Percentiles rank a stretch among this genome's conserved stretches.
Evolutionary conservation across 2,113 vertebrate genomes (phyloP).

Genomic region (Hipposideros armiger): DNA sequence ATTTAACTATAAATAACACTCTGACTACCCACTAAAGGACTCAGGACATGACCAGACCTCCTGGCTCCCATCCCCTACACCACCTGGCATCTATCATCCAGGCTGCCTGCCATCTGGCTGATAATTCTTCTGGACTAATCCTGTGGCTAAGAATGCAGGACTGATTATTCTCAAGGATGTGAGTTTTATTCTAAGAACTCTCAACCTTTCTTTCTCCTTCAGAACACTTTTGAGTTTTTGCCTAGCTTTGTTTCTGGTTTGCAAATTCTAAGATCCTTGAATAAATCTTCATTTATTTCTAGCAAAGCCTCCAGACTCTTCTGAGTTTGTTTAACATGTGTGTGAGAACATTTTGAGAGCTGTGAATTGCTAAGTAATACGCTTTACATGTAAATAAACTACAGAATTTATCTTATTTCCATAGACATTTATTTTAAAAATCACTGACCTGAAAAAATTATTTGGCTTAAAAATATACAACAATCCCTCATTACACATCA

Average conservation of each 20-base stretch:
- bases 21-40: not conserved
- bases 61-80: too few relatives aligned
- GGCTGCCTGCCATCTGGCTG: not conserved
- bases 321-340: not conserved
- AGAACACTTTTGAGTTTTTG: not conserved
- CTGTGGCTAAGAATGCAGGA: not conserved
- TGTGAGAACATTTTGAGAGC: not conserved
- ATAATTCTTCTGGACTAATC: not conserved
- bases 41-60: not conserved
- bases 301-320: not conserved
- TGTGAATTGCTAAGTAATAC: not conserved
- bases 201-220: not conserved
- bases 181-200: not conserved
- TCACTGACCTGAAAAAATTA: not conserved
- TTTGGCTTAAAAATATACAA: not conserved
- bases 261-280: not conserved
- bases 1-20: not conserved
- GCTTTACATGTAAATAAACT: conserved; percentile 13
- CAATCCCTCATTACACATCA: not conserved
- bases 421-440: conserved; percentile 26
- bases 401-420: not conserved
- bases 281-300: not conserved
- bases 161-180: not conserved
- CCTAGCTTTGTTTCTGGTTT: not conserved
- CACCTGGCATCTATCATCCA: not conserved